Percentiles rank a stretch among this genome's conserved stretches.
Conservation (phyloP, 2,113 vertebrate genomes). For the Oreochromis aureus region DNA sequence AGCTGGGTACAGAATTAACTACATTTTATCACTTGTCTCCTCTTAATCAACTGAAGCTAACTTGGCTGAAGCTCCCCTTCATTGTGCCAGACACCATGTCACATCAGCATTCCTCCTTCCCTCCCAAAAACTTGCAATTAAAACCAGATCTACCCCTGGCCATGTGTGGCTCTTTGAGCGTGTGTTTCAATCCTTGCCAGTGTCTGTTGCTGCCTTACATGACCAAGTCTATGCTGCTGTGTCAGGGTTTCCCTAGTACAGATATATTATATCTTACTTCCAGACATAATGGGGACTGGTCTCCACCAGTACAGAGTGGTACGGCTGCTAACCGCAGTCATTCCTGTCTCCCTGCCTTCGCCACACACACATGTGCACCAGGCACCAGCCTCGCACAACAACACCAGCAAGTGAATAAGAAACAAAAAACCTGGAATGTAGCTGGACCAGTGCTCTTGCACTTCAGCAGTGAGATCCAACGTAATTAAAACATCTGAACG, state of each 20-base stretch:
- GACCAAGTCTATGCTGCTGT: not conserved
- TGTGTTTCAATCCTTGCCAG: not conserved
- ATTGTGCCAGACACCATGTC: conserved; percentile 26
- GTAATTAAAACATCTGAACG: not conserved
- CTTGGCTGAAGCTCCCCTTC: conserved; percentile 10
- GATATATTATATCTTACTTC: conserved; percentile 19
- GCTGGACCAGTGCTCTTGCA: not conserved
- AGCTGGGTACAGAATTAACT: conserved; percentile 22
- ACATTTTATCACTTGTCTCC: conserved; percentile 38
- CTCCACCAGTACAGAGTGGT: conserved; percentile 54
- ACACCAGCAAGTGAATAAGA: not conserved
- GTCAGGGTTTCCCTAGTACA: conserved; percentile 29
- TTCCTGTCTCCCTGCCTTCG: conserved; percentile 41
- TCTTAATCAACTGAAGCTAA: conserved; percentile 32
- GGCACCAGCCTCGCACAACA: conserved; percentile 33
- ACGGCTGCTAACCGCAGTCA: conserved; percentile 47
- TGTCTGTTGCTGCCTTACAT: not conserved
- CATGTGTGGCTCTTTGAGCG: not conserved
- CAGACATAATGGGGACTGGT: conserved; percentile 43
- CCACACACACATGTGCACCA: conserved; percentile 37
- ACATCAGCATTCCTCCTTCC: conserved; percentile 40
- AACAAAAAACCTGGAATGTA: conserved; percentile 32
- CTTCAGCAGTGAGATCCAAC: not conserved
- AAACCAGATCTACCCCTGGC: conserved; percentile 14
- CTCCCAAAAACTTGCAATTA: conserved; percentile 17